Evolutionary conservation across 64 coral and sea anemone genomes (phyloP).

Genomic region (Dendronephthya gigantea): DNA sequence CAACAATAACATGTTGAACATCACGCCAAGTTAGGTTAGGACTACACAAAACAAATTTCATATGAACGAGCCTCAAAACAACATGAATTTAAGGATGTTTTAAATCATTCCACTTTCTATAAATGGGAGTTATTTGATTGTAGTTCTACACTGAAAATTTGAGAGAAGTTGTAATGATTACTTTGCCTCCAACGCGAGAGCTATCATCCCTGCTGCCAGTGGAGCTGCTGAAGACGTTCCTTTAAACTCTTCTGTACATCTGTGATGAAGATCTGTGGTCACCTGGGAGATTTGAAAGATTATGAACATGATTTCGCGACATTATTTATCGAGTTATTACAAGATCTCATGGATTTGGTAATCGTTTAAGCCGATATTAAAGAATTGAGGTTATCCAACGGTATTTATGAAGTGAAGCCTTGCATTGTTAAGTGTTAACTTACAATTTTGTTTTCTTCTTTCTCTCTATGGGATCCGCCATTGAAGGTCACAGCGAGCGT

Average conservation of each 20-base stretch:
- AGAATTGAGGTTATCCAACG: no score
- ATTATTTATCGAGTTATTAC: no score
- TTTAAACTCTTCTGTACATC: constrained; percentile 79
- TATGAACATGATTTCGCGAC: no score
- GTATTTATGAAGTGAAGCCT: no score
- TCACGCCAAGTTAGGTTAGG: constrained; percentile 86
- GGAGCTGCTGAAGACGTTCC: constrained; percentile 94
- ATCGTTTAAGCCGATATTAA: no score
- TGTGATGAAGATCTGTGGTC: constrained; percentile 83
- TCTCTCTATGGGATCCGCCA: constrained; percentile 70
- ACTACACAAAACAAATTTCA: constrained; percentile 36
- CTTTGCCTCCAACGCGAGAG: constrained; percentile 90
- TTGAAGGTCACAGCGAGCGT: constrained; percentile 76
- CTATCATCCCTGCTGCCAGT: constrained; percentile 88
- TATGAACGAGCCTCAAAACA: no score
- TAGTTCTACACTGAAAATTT: no score
- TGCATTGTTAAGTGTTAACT: no score
- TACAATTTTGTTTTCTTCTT: constrained; percentile 60
- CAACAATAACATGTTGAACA: constrained; percentile 78
- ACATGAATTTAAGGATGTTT: no score
- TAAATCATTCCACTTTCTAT: no score
- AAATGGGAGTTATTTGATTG: no score
- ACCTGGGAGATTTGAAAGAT: constrained; percentile 44
- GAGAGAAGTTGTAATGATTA: constrained; percentile 14
- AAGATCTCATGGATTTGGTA: no score